Conservation (phyloP, 2,113 vertebrate genomes). For the Channa argus region DNA sequence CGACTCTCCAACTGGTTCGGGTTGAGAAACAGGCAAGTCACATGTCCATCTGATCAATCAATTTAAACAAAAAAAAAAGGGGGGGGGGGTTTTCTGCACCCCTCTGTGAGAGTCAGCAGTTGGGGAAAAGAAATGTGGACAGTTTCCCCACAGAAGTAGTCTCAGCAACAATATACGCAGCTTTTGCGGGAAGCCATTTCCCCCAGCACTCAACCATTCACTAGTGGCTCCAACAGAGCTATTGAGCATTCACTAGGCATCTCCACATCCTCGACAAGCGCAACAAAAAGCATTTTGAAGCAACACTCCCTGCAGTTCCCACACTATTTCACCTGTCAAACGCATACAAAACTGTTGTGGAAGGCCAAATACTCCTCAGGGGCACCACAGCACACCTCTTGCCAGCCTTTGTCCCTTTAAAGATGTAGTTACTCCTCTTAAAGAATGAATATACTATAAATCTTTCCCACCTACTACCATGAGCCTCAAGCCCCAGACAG, state of each 20-base stretch:
- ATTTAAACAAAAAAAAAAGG: slow-evolving; percentile 27
- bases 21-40: slow-evolving; percentile 30
- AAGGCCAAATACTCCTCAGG: slow-evolving; percentile 70
- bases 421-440: slow-evolving; percentile 66
- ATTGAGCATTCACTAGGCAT: slow-evolving; percentile 82
- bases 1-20: slow-evolving; percentile 24
- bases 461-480: slow-evolving; percentile 54
- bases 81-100: slow-evolving; percentile 6
- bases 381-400: slow-evolving; percentile 77
- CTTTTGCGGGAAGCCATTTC: slow-evolving; percentile 67
- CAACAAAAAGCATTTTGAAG: slow-evolving; percentile 79
- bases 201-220: slow-evolving; percentile 72
- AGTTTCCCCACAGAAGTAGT: slow-evolving; percentile 47
- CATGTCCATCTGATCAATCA: slow-evolving; percentile 50
- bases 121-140: slow-evolving; percentile 41
- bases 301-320: slow-evolving; percentile 81
- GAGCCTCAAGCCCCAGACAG: slow-evolving; percentile 42
- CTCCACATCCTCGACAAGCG: slow-evolving; percentile 76
- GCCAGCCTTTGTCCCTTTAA: slow-evolving; percentile 75
- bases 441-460: slow-evolving; percentile 67
- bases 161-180: slow-evolving; percentile 62
- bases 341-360: slow-evolving; percentile 70
- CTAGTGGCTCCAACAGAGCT: slow-evolving; percentile 78
- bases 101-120: slow-evolving; percentile 34
- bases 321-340: slow-evolving; percentile 89